phyloP scores from a whole-genome alignment of 2,888 invertebrate species.

The Rhyacophila evoluta region DNA sequence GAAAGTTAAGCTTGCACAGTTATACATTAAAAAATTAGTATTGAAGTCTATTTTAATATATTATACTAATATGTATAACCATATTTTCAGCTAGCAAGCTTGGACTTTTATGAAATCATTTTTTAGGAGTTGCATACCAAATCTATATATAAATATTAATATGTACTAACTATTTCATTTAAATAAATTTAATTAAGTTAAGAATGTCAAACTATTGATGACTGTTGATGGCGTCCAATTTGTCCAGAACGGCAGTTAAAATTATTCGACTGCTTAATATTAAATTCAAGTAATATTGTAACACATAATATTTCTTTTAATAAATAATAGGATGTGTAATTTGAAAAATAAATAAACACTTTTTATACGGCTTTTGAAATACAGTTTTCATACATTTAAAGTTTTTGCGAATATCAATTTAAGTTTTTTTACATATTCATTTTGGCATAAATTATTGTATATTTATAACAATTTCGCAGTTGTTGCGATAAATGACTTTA shows the following conservation, averaged over 20 bases:
- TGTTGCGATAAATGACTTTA: background rate
- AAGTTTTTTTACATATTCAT: background rate
- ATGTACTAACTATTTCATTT: too few species aligned
- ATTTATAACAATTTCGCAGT: background rate
- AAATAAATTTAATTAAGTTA: background rate
- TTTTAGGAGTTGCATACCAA: too few species aligned
- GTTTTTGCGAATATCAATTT: background rate
- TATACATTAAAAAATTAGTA: too few species aligned
- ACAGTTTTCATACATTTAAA: background rate
- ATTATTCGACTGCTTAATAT: slow-evolving; percentile 35
- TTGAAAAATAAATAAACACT: background rate
- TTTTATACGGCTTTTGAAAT: slow-evolving; percentile 13
- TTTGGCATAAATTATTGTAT: background rate
- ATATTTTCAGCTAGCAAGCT: too few species aligned
- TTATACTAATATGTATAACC: too few species aligned
- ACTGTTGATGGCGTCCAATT: slow-evolving; percentile 42
- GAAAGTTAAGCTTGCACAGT: background rate
- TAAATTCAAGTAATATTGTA: slow-evolving; percentile 6
- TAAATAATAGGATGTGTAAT: background rate
- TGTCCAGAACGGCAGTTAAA: slow-evolving; percentile 45
- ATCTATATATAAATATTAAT: too few species aligned
- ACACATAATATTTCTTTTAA: background rate
- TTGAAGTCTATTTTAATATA: too few species aligned
- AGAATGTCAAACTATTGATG: slow-evolving; percentile 11
- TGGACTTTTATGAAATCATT: too few species aligned